phyloP scores from a whole-genome alignment of 2,113 vertebrate species.

The Orientallactaga bullata region DNA sequence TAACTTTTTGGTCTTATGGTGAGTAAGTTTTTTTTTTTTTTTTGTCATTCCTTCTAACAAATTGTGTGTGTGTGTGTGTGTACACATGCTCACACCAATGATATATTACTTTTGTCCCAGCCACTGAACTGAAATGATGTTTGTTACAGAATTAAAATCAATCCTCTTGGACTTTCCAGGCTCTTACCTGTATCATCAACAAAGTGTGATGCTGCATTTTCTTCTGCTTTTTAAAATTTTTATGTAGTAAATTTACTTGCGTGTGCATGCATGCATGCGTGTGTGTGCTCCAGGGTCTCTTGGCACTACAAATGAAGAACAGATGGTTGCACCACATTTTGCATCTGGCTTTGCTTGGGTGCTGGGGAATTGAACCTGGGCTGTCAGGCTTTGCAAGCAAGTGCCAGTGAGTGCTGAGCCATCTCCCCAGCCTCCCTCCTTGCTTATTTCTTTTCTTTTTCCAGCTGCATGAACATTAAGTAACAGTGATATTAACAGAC shows the following conservation, averaged over 20 bases:
- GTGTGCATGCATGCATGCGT: no score
- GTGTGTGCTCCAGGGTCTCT: neutral
- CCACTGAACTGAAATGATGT: rapidly evolving
- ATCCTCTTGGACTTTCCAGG: neutral
- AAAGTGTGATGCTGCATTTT: neutral
- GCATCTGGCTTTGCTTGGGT: no score
- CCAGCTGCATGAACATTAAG: neutral
- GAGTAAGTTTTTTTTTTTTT: no score
- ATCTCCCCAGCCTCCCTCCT: no score
- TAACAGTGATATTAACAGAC: neutral
- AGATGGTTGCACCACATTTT: no score
- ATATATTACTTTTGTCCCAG: rapidly evolving
- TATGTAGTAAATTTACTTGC: no score
- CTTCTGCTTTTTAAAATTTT: neutral
- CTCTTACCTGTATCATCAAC: neutral
- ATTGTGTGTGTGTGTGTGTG: neutral
- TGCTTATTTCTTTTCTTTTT: neutral
- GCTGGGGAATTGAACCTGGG: no score
- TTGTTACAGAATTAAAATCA: neutral
- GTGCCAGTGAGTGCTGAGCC: no score
- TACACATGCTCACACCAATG: rapidly evolving
- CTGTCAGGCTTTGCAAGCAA: neutral
- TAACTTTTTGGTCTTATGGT: rapidly evolving
- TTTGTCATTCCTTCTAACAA: rapidly evolving
- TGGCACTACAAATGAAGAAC: no score